Evolutionary conservation across 2,797 vertebrate species (phyloP), one percentile per base, ranked within the genome.

Genomic region (Acanthurus leucopareius): DNA sequence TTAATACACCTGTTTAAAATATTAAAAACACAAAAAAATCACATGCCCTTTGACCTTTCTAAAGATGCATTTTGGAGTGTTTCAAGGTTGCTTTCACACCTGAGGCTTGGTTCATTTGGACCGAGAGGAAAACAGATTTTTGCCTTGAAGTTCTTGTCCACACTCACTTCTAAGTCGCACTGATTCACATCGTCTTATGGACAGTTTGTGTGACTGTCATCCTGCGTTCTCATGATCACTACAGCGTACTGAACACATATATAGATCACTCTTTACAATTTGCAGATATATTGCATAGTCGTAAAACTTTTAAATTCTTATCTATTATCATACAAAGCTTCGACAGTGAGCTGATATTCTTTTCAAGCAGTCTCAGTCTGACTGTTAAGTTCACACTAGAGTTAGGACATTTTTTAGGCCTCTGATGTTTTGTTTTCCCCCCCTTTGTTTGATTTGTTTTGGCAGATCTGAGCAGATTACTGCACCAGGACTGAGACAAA

Each of bases 261-360:
- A 60, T 22, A 54, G 35, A 61, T 71, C 56, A 75, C 47, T 25
- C 52, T 42, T 35, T 20, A 59, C 32, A 64, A 51, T 35, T 57
- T 9, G 1, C 11, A 51, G 2, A 48, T 63, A 6, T 56, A 56
- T 25, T 64, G n/a, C 47, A 56, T 19, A 11, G 14, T 25, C 20
- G 9, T 54, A 47, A 6, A 48, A 10, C 16, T 52, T 65, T 57
- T 49, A 3, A 38, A 22, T 48, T 54, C 16, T 56, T 22, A 44
- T 32, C 19, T 3, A 60, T 47, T 4, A n/a, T 28, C 42, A 63
- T 40, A 38, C 44, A 64, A 52, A 5, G 1, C 20, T 19, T n/a
- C 2, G 7, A 51, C 19, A n/a, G 49, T n/a, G 48, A 51, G n/a
- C 16, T 1, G 2, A 7, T 15, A 16, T 28, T 9, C 14, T 53